Evolutionary conservation across 1,140 invertebrate genomes (phyloP).

Genomic region (Leucophenga varia): DNA sequence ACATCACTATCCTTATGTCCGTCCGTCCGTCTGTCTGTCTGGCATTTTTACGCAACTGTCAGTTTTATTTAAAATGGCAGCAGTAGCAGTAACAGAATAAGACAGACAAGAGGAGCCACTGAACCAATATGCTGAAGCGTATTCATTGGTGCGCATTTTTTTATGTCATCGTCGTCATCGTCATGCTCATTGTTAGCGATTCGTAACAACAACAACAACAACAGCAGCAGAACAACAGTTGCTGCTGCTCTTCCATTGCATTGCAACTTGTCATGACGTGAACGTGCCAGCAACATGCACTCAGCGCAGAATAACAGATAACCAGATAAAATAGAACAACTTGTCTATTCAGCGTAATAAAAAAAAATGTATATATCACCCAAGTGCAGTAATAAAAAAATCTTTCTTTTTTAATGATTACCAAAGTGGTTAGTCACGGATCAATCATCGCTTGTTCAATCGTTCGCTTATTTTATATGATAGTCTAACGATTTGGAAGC

Average conservation of each 20-base stretch:
- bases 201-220: constrained; percentile 7
- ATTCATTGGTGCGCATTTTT: constrained; percentile 41
- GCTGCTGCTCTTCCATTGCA: background rate
- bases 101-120: too few species aligned
- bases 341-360: constrained; percentile 31
- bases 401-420: too few species aligned
- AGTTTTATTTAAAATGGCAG: constrained; percentile 28
- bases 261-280: constrained; percentile 30
- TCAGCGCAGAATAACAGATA: too few species aligned
- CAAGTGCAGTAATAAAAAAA: too few species aligned
- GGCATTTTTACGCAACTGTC: constrained; percentile 21
- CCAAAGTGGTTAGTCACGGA: too few species aligned
- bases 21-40: too few species aligned
- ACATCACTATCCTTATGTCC: too few species aligned
- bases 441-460: too few species aligned
- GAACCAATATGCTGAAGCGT: constrained; percentile 11
- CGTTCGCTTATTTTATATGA: too few species aligned
- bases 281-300: constrained; percentile 19
- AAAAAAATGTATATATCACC: too few species aligned
- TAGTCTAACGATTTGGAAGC: too few species aligned
- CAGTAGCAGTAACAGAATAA: too few species aligned
- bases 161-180: constrained; percentile 45
- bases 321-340: constrained; percentile 27
- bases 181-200: background rate
- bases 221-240: constrained; percentile 9